Conservation (phyloP, 2,113 vertebrate species). For the Philantomba maxwellii region DNA sequence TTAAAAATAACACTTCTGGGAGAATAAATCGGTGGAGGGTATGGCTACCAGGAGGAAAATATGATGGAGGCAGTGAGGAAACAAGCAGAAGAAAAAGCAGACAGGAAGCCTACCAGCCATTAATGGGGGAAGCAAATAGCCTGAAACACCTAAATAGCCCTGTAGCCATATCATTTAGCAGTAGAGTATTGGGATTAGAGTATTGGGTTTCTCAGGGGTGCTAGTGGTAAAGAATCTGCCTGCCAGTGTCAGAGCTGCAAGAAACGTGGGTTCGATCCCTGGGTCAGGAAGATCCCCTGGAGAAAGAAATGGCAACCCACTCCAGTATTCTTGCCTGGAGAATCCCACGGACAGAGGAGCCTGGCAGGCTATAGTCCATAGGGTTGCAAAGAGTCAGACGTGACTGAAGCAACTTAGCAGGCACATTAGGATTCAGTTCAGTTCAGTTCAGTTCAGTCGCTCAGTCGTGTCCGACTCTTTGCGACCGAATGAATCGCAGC, state of each 20-base stretch:
- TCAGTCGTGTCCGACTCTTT: not conserved
- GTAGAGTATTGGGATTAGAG: not conserved
- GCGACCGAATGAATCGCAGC: fast-evolving
- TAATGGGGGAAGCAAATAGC: not conserved
- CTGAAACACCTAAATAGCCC: not conserved
- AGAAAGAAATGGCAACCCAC: not conserved
- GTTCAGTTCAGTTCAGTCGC: not conserved
- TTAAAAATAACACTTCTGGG: not conserved
- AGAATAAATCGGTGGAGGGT: not conserved
- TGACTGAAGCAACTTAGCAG: not conserved
- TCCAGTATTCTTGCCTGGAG: not conserved
- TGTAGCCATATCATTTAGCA: not conserved
- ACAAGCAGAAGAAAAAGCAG: not conserved
- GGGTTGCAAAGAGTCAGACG: not conserved
- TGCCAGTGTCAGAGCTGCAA: not conserved
- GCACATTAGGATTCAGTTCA: not conserved
- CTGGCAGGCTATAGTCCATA: not conserved
- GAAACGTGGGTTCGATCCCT: not conserved
- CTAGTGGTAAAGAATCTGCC: not conserved
- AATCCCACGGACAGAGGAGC: not conserved
- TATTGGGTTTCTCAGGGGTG: not conserved
- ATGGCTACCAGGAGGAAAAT: not conserved
- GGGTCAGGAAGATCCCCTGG: not conserved
- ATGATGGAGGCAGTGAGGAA: not conserved
- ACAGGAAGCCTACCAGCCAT: not conserved